A percentile compares a stretch with the other conserved stretches of the same genome.
Conservation (phyloP, 2,888 invertebrate species). For the Tenthredo notha region DNA sequence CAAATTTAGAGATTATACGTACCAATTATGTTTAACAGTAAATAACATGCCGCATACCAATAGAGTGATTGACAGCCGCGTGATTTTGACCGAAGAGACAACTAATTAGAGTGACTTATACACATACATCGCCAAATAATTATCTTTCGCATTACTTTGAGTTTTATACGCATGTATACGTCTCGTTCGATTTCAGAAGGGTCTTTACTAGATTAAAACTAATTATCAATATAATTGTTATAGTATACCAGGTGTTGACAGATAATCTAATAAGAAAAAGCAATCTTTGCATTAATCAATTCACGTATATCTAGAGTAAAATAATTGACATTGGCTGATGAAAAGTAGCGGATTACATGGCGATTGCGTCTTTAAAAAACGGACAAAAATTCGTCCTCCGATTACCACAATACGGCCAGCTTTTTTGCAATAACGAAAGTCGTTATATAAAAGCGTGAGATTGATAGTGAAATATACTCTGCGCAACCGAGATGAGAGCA, state of each 20-base stretch:
- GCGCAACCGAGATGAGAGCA: neutral
- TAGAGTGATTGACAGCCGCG: neutral
- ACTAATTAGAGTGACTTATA: neutral
- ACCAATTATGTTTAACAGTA: neutral
- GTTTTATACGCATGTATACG: neutral
- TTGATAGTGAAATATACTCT: conserved; percentile 1
- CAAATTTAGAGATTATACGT: neutral
- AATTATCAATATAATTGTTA: neutral
- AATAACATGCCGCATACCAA: neutral
- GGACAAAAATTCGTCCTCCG: conserved; percentile 16
- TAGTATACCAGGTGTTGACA: neutral
- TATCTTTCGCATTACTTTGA: neutral
- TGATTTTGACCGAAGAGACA: neutral
- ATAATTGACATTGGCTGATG: neutral
- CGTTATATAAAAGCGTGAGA: conserved; percentile 8
- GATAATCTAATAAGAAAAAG: neutral
- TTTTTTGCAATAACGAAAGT: neutral
- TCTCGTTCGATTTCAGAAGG: neutral
- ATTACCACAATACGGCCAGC: neutral
- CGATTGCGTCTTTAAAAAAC: neutral
- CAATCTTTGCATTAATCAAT: neutral
- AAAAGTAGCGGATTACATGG: neutral
- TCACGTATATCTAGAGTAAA: neutral
- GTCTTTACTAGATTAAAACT: neutral
- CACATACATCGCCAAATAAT: neutral